These are phyloP conservation scores for Drosophila histrio DNA, from an alignment of 2,888 invertebrate species.

Conservation along the genomic window DNA sequence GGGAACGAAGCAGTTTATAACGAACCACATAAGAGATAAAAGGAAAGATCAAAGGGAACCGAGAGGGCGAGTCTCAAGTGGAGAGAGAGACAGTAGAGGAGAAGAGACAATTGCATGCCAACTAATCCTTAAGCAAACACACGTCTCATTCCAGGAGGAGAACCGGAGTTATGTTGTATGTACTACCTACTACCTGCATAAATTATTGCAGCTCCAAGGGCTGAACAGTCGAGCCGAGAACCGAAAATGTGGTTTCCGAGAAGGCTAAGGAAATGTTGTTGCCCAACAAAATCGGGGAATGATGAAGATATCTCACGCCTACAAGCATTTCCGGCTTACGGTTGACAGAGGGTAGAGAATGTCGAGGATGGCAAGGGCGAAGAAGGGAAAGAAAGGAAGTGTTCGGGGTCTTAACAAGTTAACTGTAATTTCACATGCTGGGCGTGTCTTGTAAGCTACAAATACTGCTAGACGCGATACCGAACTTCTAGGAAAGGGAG, in stretches of 20 bases:
- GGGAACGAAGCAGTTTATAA: not conserved
- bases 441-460: slow-evolving; percentile 38
- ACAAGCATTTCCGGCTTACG: slow-evolving; percentile 76
- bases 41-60: slow-evolving; percentile 60
- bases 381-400: slow-evolving; percentile 45
- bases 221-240: slow-evolving; percentile 22
- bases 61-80: slow-evolving; percentile 49
- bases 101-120: slow-evolving; percentile 23
- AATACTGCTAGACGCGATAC: slow-evolving; percentile 9
- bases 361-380: not conserved
- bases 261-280: slow-evolving; percentile 33
- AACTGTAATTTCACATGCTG: slow-evolving; percentile 57
- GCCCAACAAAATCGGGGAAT: slow-evolving; percentile 12
- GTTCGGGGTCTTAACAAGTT: slow-evolving; percentile 51
- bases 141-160: slow-evolving; percentile 38
- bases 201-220: slow-evolving; percentile 44
- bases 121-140: slow-evolving; percentile 71
- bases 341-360: slow-evolving; percentile 22
- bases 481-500: slow-evolving; percentile 22
- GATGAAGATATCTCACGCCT: slow-evolving; percentile 79
- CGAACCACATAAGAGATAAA: not conserved
- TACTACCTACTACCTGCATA: slow-evolving; percentile 65
- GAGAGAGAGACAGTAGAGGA: slow-evolving; percentile 7
- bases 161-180: slow-evolving; percentile 35
- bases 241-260: slow-evolving; percentile 52